Evolutionary conservation across 2,113 vertebrate species (phyloP).

Genomic region (Pangasianodon gigas): DNA sequence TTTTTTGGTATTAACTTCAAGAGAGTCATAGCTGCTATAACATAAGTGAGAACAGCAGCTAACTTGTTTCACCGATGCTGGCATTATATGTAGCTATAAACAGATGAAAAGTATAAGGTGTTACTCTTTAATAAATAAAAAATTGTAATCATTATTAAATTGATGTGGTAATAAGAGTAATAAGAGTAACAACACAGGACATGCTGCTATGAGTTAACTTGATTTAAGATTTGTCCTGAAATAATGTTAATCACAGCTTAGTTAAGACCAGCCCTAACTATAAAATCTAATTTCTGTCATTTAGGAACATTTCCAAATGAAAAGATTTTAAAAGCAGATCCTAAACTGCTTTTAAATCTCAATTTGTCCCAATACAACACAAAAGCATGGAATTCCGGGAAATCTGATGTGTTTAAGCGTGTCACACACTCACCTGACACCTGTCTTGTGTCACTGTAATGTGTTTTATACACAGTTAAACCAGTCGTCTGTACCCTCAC

Average conservation of each 20-base stretch:
- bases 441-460: slow-evolving; percentile 10
- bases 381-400: neutral
- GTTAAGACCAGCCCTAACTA: neutral
- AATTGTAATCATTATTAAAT: neutral
- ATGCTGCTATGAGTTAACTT: neutral
- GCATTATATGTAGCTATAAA: neutral
- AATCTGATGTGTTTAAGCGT: neutral
- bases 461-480: neutral
- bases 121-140: neutral
- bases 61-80: neutral
- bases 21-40: neutral
- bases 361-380: neutral
- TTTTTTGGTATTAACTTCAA: neutral
- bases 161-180: neutral
- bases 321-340: neutral
- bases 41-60: neutral
- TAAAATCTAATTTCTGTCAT: neutral
- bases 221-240: neutral
- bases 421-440: neutral
- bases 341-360: neutral
- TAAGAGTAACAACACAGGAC: neutral
- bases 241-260: neutral
- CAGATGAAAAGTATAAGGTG: neutral
- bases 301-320: neutral
- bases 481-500: neutral